Evolutionary conservation across 2,888 invertebrate species (phyloP).

Genomic region (Ophion slaviceki): DNA sequence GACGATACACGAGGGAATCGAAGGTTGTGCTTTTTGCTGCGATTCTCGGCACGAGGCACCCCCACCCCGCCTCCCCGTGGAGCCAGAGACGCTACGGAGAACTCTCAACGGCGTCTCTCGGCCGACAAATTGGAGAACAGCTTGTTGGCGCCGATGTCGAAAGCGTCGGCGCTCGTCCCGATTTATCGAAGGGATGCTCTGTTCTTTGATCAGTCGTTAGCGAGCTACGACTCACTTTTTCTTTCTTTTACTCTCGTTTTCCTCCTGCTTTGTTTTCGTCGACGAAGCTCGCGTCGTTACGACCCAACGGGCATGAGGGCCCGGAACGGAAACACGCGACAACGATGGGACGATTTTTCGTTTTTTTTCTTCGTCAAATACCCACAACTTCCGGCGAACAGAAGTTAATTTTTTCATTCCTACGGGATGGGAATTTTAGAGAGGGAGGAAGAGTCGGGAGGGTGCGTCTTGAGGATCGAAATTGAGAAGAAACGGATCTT

Average conservation of each 20-base stretch:
- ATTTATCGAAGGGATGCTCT: slow-evolving; percentile 63
- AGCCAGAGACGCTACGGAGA: slow-evolving; percentile 13
- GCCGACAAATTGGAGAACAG: slow-evolving; percentile 70
- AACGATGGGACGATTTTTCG: background rate
- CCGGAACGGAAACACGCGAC: background rate
- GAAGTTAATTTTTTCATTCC: background rate
- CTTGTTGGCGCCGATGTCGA: slow-evolving; percentile 79
- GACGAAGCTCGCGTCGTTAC: background rate
- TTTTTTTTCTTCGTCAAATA: background rate
- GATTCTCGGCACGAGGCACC: slow-evolving; percentile 65
- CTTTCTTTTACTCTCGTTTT: slow-evolving; percentile 57
- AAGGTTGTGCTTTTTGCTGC: slow-evolving; percentile 76
- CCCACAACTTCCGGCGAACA: background rate
- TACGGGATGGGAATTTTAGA: background rate
- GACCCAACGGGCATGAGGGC: background rate
- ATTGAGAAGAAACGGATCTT: background rate
- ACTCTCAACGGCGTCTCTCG: slow-evolving; percentile 1
- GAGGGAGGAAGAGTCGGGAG: background rate
- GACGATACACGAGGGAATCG: background rate
- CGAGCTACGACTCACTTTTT: slow-evolving; percentile 49
- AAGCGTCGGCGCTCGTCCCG: slow-evolving; percentile 77
- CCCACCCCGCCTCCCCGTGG: slow-evolving; percentile 44
- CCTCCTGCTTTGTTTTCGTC: slow-evolving; percentile 38
- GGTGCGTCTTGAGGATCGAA: background rate
- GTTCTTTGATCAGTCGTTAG: slow-evolving; percentile 57